Evolutionary conservation across 2,797 vertebrate genomes (phyloP).

Genomic region (Ctenopoma multispine): DNA sequence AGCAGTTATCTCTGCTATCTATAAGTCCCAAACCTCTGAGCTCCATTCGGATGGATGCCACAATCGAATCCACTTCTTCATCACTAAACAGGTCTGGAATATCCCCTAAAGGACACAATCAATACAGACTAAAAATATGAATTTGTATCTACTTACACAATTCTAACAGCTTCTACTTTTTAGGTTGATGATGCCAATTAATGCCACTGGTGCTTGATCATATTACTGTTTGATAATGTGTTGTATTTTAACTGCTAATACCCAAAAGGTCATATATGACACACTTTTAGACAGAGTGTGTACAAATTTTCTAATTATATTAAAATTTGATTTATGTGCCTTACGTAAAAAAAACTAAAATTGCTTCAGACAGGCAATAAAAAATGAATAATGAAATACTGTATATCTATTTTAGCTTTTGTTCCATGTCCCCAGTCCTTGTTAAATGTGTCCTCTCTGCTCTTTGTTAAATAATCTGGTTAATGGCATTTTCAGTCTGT

Average conservation of each 20-base stretch:
- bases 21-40: constrained; percentile 80
- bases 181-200: neutral
- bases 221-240: neutral
- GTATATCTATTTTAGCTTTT: too few relatives aligned
- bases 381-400: too few relatives aligned
- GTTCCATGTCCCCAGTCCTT: neutral
- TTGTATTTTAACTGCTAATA: neutral
- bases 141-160: neutral
- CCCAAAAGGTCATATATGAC: neutral
- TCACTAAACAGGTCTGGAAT: constrained; percentile 85
- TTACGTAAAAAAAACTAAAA: too few relatives aligned
- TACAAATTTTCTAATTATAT: too few relatives aligned
- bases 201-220: neutral
- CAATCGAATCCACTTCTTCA: constrained; percentile 81
- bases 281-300: too few relatives aligned
- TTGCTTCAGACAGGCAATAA: too few relatives aligned
- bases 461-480: neutral
- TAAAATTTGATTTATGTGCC: too few relatives aligned
- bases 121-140: neutral
- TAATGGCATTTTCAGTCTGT: neutral
- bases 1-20: constrained; percentile 85
- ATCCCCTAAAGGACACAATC: constrained; percentile 70
- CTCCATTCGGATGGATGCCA: constrained; percentile 84
- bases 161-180: neutral
- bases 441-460: neutral